phyloP scores from a whole-genome alignment of 2,797 vertebrate genomes.

The Morelia viridis region DNA sequence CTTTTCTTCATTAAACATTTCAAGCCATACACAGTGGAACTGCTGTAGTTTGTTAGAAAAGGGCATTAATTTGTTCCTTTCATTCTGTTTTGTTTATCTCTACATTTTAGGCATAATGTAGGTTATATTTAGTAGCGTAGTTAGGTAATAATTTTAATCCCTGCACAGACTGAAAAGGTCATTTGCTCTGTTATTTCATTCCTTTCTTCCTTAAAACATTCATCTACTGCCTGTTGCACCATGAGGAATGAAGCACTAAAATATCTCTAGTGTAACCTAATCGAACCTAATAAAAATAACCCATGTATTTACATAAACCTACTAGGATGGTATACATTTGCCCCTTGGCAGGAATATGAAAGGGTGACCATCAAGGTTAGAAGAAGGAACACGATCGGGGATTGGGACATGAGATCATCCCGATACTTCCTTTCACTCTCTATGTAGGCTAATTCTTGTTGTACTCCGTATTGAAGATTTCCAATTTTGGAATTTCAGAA shows the following conservation, averaged over 20 bases:
- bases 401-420: not conserved
- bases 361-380: too few relatives aligned
- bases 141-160: not conserved
- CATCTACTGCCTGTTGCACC: not conserved
- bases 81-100: slow-evolving; percentile 7
- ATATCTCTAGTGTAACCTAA: not conserved
- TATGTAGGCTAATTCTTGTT: not conserved
- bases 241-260: not conserved
- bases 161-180: not conserved
- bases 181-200: not conserved
- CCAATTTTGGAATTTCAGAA: not conserved
- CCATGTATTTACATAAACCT: not conserved
- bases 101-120: not conserved
- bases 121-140: not conserved
- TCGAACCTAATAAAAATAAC: not conserved
- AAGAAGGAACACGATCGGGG: not conserved
- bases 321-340: not conserved
- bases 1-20: slow-evolving; percentile 68
- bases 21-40: slow-evolving; percentile 56
- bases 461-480: not conserved
- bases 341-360: not conserved
- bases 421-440: not conserved
- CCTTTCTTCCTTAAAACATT: not conserved
- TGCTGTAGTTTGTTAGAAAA: slow-evolving; percentile 45
- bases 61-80: slow-evolving; percentile 23